Base-by-base conservation (phyloP, 2,797 vertebrate genomes). In the Syndactyla subalaris region DNA sequence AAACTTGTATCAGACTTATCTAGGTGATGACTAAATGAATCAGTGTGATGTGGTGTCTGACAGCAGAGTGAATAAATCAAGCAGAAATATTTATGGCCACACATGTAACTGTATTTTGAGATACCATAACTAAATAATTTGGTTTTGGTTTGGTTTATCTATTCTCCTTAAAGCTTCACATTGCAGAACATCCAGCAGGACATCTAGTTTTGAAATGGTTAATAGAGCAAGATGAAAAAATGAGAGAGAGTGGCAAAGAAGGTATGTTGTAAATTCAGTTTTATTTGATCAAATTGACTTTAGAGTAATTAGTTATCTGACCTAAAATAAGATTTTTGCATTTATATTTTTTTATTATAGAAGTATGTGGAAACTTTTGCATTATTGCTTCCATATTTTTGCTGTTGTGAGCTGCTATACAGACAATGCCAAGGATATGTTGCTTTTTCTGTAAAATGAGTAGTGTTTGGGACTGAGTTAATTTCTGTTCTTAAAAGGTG, bases 121-220 rank as follows among this genome's bases (percentile, higher is more conserved):
- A 52, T 5, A 15, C 49, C 17, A 19, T 41, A 14, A 49, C 34
- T 63, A 55, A 82, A 46, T 82, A 65, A 45, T 58, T 88, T 36
- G 4, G 4, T 7, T 78, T 75, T 61, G 20, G 3, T 80, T 74
- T 76, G 61, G 1, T 67, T 88, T 82, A 39, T 51, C 94, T 46
- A 32, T 92, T 62, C 27, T 32, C 7, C 7, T 52, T 94, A 46
- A 84, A 99, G 99, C 98, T 99, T 88, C 99, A 99, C 94, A 97
- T 99, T 96, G 99, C 98, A 3, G 99, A 99, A 79, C 99, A 99
- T 96, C 99, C 99, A 4, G 99, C 99, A 21, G 99, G 99, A 90
- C 99, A 99, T 96, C 97, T 99, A 45, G 99, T 99, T 94, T 98
- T 99, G 91, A 99, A 99, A 68, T 99, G 99, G 99, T 97, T 99